phyloP scores from a whole-genome alignment of 2,888 invertebrate species.

The Caenorhabditis doughertyi region DNA sequence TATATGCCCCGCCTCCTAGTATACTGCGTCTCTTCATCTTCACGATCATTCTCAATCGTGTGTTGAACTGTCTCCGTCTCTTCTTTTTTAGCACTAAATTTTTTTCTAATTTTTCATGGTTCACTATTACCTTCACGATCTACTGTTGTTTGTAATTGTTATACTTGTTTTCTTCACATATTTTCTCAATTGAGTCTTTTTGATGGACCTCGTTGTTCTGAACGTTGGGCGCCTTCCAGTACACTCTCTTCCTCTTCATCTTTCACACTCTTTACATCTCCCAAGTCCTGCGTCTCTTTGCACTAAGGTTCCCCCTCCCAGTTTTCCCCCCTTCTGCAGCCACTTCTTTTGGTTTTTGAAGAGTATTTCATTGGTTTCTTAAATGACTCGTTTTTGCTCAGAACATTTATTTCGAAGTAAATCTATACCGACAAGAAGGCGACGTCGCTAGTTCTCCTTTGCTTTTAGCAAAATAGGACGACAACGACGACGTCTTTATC shows the following conservation, averaged over 20 bases:
- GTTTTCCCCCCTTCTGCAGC: conserved; percentile 14
- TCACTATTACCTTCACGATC: conserved; percentile 16
- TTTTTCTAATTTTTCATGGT: conserved; percentile 14
- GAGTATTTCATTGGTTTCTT: conserved; percentile 29
- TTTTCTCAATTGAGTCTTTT: background rate
- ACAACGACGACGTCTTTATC: conserved; percentile 46
- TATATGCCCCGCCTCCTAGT: conserved; percentile 2
- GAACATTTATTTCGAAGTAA: conserved; percentile 37
- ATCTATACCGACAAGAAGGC: background rate
- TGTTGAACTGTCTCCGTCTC: background rate
- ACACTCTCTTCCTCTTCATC: conserved; percentile 24
- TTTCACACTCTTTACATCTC: conserved; percentile 11
- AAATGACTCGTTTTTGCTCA: conserved; percentile 30
- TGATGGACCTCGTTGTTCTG: background rate
- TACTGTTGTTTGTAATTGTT: background rate
- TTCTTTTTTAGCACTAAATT: background rate
- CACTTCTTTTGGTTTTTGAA: conserved; percentile 13
- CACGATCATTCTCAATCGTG: background rate
- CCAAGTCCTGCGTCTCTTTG: conserved; percentile 21
- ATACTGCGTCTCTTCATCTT: conserved; percentile 18
- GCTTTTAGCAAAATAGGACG: conserved; percentile 16
- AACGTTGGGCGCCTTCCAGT: background rate
- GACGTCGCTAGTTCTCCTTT: background rate
- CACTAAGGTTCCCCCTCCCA: background rate
- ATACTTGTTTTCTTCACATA: too few species aligned